Evolutionary conservation across 1,140 invertebrate genomes (phyloP).

Genomic region (Leucophenga varia): DNA sequence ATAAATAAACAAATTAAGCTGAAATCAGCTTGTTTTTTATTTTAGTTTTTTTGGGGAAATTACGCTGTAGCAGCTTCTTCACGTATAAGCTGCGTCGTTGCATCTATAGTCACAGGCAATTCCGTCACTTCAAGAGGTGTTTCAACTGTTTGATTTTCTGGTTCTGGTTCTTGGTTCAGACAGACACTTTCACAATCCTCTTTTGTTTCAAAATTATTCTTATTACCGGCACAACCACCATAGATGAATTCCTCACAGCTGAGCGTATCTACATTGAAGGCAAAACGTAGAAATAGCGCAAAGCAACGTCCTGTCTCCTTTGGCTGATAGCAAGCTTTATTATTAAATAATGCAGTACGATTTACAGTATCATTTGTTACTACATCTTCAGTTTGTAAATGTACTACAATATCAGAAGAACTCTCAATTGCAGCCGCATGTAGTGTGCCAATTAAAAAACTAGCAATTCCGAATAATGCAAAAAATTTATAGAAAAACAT

Average conservation of each 20-base stretch:
- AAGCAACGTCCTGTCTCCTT: conserved; percentile 79
- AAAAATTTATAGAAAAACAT: too few species aligned
- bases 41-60: too few species aligned
- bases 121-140: too few species aligned
- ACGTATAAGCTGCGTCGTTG: too few species aligned
- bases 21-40: too few species aligned
- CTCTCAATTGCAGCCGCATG: conserved; percentile 23
- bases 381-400: too few species aligned
- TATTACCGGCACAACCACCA: conserved; percentile 86
- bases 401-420: too few species aligned
- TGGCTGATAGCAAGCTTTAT: conserved; percentile 67
- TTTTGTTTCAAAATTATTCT: conserved; percentile 79
- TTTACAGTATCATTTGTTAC: conserved; percentile 1
- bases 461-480: too few species aligned
- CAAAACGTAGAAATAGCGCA: conserved; percentile 78
- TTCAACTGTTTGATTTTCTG: too few species aligned
- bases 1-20: too few species aligned
- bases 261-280: conserved; percentile 71
- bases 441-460: conserved; percentile 3
- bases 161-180: conserved; percentile 27
- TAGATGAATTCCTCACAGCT: conserved; percentile 78
- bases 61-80: too few species aligned
- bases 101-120: background rate
- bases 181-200: conserved; percentile 77
- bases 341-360: conserved; percentile 5